Percentiles rank a stretch among this genome's conserved stretches.
These are phyloP conservation scores for Pachypsylla venusta DNA, from an alignment of 1,140 invertebrate genomes.

Conservation along the genomic window DNA sequence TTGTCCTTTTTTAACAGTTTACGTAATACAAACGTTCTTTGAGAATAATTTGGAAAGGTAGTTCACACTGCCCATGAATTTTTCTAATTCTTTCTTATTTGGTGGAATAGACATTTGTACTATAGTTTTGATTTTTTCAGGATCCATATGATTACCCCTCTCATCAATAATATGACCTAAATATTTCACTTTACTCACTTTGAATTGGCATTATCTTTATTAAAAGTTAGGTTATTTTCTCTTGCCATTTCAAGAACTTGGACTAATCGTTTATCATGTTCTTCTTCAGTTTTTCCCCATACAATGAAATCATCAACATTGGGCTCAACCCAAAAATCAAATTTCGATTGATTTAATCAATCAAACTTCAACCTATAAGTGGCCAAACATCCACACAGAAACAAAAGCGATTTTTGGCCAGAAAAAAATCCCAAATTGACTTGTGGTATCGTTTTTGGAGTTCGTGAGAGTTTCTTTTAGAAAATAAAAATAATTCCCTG, in stretches of 20 bases:
- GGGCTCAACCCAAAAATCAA: background rate
- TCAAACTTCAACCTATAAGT: too few species aligned
- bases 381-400: too few species aligned
- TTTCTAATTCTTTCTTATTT: background rate
- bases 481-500: too few species aligned
- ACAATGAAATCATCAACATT: slow-evolving; percentile 31
- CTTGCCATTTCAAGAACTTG: slow-evolving; percentile 23
- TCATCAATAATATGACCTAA: background rate
- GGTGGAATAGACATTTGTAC: background rate
- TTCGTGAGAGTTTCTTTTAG: too few species aligned
- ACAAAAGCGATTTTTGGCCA: too few species aligned
- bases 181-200: background rate
- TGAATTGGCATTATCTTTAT: background rate
- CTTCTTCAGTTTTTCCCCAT: slow-evolving; percentile 19
- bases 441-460: too few species aligned
- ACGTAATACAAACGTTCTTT: slow-evolving; percentile 18
- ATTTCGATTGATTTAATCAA: too few species aligned
- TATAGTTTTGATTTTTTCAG: background rate
- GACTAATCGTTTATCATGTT: slow-evolving; percentile 23
- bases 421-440: too few species aligned
- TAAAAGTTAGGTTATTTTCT: background rate
- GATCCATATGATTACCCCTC: background rate
- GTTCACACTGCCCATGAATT: background rate
- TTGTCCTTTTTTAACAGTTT: slow-evolving; percentile 23
- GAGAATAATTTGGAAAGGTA: background rate